Conservation (phyloP, 1,140 invertebrate genomes). For the Drosophila grimshawi region DNA sequence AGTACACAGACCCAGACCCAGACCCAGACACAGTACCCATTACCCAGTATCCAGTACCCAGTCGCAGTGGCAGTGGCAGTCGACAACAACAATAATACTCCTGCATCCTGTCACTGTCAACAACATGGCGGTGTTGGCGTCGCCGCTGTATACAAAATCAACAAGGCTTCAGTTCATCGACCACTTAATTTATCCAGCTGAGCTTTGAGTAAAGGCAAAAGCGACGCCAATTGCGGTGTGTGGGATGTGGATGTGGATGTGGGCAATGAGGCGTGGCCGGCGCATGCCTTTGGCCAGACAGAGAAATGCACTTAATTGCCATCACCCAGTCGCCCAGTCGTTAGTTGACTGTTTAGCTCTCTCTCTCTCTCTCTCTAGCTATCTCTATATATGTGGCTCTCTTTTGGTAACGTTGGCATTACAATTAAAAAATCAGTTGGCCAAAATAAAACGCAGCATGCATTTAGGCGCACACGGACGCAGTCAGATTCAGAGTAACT, state of each 20-base stretch:
- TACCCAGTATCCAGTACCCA: neutral
- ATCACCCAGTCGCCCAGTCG: constrained; percentile 18
- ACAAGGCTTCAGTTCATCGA: constrained; percentile 84
- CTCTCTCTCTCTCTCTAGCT: neutral
- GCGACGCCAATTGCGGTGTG: constrained; percentile 36
- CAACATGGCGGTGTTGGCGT: constrained; percentile 54
- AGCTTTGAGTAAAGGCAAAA: constrained; percentile 80
- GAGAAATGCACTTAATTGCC: constrained; percentile 83
- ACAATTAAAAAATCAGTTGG: constrained; percentile 61
- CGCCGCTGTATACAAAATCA: constrained; percentile 73
- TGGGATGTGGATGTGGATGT: neutral
- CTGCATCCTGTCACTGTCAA: constrained; percentile 68
- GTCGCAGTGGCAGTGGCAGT: neutral
- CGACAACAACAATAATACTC: constrained; percentile 15
- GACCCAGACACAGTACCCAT: neutral
- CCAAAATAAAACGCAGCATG: constrained; percentile 58
- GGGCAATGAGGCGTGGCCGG: constrained; percentile 22
- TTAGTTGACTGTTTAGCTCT: constrained; percentile 48
- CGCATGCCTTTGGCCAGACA: constrained; percentile 78
- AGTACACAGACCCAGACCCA: neutral
- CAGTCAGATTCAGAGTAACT: neutral
- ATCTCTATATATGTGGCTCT: too few species aligned
- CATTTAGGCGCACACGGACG: constrained; percentile 44
- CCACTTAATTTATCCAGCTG: constrained; percentile 84
- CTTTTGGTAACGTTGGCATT: constrained; percentile 22